A percentile compares a stretch with the other conserved stretches of the same genome.
phyloP scores from a whole-genome alignment of 2,888 invertebrate genomes.

The Diaperis boleti region DNA sequence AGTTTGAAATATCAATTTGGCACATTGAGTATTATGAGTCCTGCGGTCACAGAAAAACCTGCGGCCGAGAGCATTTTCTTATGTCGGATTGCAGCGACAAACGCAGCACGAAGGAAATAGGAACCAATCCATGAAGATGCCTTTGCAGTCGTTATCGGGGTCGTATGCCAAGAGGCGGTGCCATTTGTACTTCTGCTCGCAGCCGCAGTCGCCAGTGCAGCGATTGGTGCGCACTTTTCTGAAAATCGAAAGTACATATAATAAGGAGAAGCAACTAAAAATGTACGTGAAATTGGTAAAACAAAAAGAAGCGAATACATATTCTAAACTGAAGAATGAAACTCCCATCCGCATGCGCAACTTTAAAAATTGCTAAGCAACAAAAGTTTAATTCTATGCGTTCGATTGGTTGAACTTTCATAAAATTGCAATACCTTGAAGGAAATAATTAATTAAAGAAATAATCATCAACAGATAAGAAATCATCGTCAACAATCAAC shows the following conservation, averaged over 20 bases:
- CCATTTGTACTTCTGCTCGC: constrained; percentile 90
- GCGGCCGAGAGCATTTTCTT: not conserved
- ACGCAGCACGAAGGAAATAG: constrained; percentile 93
- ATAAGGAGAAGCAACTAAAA: not conserved
- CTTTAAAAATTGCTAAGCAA: too few relatives aligned
- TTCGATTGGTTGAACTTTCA: too few relatives aligned
- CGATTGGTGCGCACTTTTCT: constrained; percentile 85
- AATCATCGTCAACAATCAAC: too few relatives aligned
- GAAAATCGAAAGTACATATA: constrained; percentile 44
- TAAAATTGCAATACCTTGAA: too few relatives aligned
- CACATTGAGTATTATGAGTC: constrained; percentile 30
- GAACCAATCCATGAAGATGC: constrained; percentile 96
- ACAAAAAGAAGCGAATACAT: too few relatives aligned
- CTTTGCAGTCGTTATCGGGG: constrained; percentile 92
- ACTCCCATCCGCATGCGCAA: too few relatives aligned
- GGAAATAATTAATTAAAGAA: too few relatives aligned
- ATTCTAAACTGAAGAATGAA: too few relatives aligned
- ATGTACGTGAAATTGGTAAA: too few relatives aligned
- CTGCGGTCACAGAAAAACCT: not conserved
- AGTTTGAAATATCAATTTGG: constrained; percentile 34
- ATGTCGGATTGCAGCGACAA: constrained; percentile 72
- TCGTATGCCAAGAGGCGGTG: constrained; percentile 91
- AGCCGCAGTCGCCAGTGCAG: constrained; percentile 89
- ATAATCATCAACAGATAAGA: too few relatives aligned
- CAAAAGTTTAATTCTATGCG: too few relatives aligned